phyloP scores from a whole-genome alignment of 2,797 vertebrate genomes.

The Macropodus opercularis region DNA sequence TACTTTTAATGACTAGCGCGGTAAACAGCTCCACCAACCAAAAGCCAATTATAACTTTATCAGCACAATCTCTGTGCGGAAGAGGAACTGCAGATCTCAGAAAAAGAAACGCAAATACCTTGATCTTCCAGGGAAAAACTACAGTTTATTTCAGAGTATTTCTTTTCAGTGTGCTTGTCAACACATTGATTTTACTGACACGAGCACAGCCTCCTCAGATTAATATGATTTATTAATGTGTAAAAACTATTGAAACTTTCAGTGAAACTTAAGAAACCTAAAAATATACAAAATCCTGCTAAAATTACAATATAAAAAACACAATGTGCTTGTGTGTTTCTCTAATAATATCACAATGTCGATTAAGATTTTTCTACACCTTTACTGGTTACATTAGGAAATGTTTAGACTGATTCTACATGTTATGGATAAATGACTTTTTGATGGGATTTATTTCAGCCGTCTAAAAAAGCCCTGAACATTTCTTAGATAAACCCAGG shows the following conservation, averaged over 20 bases:
- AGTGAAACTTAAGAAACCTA: conserved; percentile 40
- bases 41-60: conserved; percentile 85
- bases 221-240: conserved; percentile 64
- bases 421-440: neutral
- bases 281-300: conserved; percentile 41
- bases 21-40: conserved; percentile 79
- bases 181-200: conserved; percentile 76
- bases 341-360: conserved; percentile 24
- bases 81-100: conserved; percentile 57
- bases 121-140: conserved; percentile 73
- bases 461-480: conserved; percentile 3
- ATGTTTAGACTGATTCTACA: neutral
- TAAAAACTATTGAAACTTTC: conserved; percentile 60
- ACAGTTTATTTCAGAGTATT: conserved; percentile 53
- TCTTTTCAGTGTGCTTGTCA: conserved; percentile 72
- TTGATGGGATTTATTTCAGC: conserved; percentile 30
- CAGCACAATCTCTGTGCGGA: conserved; percentile 65
- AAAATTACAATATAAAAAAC: conserved; percentile 30
- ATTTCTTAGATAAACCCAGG: conserved; percentile 32
- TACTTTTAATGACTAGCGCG: conserved; percentile 82
- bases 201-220: conserved; percentile 59
- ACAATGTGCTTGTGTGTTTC: conserved; percentile 5
- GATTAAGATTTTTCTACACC: no score
- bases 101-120: conserved; percentile 75
- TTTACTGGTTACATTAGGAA: neutral